Evolutionary conservation across 2,113 vertebrate genomes (phyloP).

Genomic region (Tetrao urogallus): DNA sequence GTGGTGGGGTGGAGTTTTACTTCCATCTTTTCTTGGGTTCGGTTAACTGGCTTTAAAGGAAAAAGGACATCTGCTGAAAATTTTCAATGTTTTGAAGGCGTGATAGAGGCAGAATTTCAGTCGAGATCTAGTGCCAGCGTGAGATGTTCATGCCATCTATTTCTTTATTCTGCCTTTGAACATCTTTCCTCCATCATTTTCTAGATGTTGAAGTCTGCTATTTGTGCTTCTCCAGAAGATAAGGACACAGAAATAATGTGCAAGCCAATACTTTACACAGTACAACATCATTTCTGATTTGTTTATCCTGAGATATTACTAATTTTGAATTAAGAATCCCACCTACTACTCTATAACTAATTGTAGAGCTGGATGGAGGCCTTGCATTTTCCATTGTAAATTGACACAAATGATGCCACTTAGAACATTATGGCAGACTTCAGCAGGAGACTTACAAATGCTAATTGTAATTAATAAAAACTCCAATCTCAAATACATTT

Average conservation of each 20-base stretch:
- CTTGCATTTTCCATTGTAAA: neutral
- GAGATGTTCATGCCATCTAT: neutral
- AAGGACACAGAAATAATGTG: neutral
- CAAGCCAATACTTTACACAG: neutral
- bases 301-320: neutral
- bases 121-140: neutral
- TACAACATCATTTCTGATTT: neutral
- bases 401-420: neutral
- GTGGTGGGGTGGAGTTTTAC: neutral
- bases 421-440: neutral
- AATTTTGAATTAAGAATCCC: neutral
- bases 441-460: constrained; percentile 32
- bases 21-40: neutral
- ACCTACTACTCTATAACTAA: neutral
- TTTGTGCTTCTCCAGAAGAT: neutral
- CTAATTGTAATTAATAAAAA: constrained; percentile 33
- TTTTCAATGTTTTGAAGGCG: neutral
- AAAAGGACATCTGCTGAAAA: neutral
- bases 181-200: neutral
- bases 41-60: neutral
- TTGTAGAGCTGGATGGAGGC: neutral
- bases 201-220: neutral
- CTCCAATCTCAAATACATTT: neutral
- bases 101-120: neutral
- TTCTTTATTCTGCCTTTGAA: neutral